Evolutionary conservation across 2,797 vertebrate genomes (phyloP).

Genomic region (Carcharodon carcharias): DNA sequence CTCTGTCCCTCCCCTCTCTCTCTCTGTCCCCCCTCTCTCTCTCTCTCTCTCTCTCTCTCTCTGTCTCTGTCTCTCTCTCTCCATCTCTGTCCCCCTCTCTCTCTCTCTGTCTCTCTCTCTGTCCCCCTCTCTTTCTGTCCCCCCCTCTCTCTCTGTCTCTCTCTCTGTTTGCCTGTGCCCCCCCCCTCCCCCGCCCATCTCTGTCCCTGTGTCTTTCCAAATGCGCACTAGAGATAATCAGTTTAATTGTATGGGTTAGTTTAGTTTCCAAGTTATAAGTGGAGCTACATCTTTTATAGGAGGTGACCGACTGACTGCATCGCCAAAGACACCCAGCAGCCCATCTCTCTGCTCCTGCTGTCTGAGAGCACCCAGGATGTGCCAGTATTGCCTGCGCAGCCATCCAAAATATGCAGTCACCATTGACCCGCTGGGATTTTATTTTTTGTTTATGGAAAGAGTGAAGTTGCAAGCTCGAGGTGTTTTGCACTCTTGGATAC

Average conservation of each 20-base stretch:
- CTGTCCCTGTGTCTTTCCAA: neutral
- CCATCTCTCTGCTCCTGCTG: too few species aligned
- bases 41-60: too few species aligned
- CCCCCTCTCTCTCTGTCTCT: too few species aligned
- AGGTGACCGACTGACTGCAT: neutral
- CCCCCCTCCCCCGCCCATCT: too few species aligned
- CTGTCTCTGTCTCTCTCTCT: too few species aligned
- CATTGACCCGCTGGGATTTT: neutral
- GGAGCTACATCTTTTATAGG: neutral
- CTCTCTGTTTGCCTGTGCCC: too few species aligned
- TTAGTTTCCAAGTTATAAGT: neutral
- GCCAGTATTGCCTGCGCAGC: neutral
- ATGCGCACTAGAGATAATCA: neutral
- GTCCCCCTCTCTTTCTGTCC: too few species aligned
- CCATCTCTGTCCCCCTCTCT: too few species aligned
- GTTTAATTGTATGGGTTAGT: neutral
- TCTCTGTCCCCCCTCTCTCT: too few species aligned
- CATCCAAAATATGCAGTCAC: neutral
- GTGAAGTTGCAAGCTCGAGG: neutral
- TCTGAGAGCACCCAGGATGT: neutral
- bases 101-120: too few species aligned
- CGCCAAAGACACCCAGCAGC: neutral
- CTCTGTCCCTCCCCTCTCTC: too few species aligned
- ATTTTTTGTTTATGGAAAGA: neutral
- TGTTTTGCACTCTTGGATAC: neutral